phyloP scores from a whole-genome alignment of 2,797 vertebrate genomes.

The Gallinago stenura region DNA sequence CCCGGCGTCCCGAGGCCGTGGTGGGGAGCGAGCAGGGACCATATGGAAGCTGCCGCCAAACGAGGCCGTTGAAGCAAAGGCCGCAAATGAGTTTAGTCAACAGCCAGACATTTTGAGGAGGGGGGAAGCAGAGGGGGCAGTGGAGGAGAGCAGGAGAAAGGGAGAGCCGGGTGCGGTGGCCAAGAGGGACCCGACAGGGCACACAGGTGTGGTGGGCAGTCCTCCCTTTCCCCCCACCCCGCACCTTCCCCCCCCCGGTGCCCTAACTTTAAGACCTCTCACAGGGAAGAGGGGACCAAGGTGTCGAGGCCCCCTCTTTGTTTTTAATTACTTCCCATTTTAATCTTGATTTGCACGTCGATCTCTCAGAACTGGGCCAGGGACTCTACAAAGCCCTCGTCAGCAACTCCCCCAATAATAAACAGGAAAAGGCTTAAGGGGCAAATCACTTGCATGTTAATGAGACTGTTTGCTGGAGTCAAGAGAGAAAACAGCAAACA shows the following conservation, averaged over 20 bases:
- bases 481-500: constrained; percentile 78
- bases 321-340: constrained; percentile 77
- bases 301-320: constrained; percentile 67
- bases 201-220: background rate
- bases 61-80: background rate
- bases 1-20: fast-evolving
- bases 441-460: constrained; percentile 80
- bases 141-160: background rate
- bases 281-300: constrained; percentile 44
- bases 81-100: constrained; percentile 40
- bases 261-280: constrained; percentile 21
- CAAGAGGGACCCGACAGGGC: background rate
- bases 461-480: constrained; percentile 80
- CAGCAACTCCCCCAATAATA: constrained; percentile 75
- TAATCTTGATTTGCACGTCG: constrained; percentile 77
- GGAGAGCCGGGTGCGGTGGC: fast-evolving
- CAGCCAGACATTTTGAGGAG: constrained; percentile 36
- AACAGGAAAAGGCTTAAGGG: constrained; percentile 78
- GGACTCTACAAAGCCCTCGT: constrained; percentile 72
- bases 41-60: constrained; percentile 7
- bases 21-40: background rate
- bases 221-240: background rate
- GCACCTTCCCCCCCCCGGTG: background rate
- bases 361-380: constrained; percentile 76
- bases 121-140: background rate